A percentile compares a stretch with the other conserved stretches of the same genome.
Evolutionary conservation across 2,888 invertebrate species (phyloP).

Genomic region (Leptodirus hochenwartii): DNA sequence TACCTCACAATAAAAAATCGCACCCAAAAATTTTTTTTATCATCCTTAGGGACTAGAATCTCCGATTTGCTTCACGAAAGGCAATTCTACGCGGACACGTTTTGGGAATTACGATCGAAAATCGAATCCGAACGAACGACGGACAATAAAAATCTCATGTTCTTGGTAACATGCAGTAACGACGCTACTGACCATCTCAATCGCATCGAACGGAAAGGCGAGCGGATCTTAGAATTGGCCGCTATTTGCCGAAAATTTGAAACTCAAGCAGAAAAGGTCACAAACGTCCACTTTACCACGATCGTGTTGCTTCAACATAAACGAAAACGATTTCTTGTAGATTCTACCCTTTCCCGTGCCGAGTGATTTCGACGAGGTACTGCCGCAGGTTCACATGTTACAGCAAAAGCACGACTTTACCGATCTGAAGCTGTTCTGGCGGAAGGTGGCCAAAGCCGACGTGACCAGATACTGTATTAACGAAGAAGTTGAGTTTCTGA

Average conservation of each 20-base stretch:
- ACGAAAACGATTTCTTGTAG: too few species aligned
- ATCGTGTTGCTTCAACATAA: too few species aligned
- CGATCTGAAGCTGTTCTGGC: slow-evolving; percentile 20
- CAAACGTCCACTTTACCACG: too few species aligned
- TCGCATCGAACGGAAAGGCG: slow-evolving; percentile 34
- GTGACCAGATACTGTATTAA: slow-evolving; percentile 18
- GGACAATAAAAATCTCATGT: slow-evolving; percentile 35
- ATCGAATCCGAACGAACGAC: slow-evolving; percentile 25
- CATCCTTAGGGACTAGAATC: too few species aligned
- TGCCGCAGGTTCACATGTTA: neutral
- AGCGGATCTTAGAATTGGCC: slow-evolving; percentile 38
- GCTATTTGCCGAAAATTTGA: slow-evolving; percentile 50
- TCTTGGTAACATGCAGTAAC: slow-evolving; percentile 42
- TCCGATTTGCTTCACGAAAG: slow-evolving; percentile 21
- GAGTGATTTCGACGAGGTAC: neutral
- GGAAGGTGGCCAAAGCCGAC: slow-evolving; percentile 20
- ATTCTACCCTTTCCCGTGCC: too few species aligned
- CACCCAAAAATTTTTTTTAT: too few species aligned
- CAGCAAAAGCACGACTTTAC: neutral
- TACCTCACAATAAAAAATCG: slow-evolving; percentile 10
- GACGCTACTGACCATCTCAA: slow-evolving; percentile 35
- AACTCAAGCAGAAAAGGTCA: slow-evolving; percentile 35
- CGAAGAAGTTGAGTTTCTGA: slow-evolving; percentile 21
- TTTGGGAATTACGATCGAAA: slow-evolving; percentile 9
- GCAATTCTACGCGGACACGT: slow-evolving; percentile 20